Evolutionary conservation across 2,888 invertebrate genomes (phyloP), one percentile per base, ranked within the genome.

Genomic region (Eristalinus aeneus): DNA sequence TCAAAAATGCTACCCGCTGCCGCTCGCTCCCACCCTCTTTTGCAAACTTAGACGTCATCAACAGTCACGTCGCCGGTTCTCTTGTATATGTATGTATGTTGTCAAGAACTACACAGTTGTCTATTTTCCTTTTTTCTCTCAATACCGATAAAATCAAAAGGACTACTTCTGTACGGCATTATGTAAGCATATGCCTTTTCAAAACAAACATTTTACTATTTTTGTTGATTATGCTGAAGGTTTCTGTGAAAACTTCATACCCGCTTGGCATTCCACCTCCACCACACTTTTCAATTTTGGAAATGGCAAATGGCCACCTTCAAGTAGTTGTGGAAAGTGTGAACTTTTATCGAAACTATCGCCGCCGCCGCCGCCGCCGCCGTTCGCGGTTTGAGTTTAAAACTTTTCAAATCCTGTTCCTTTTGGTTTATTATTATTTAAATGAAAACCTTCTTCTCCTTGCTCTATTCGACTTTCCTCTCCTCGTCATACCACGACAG

Each of bases 371-470:
- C 46, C 46, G 46, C 46, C 46, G 16, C 46, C 46, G 39, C 39
- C 53, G 46, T 64, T 67, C 67, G 79, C 32, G 80, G 75, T 58
- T 27, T 56, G 23, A 54, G 64, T 46, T 46, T 46, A 60, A 81
- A 81, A 81, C 75, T 81, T 81, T 81, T 75, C 81, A 34, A 64
- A 75, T 81, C 39, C 36, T 16, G 39, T 71, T 71, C 76, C 72
- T 78, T 36, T 78, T 78, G 56, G 76, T 58, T 78, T 78, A 71
- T 67, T 72, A 61, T 71, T 83, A 73, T 72, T 78, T 63, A 78
- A 83, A 83, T 78, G 72, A 68, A 78, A 36, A 76, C 71, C 71
- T 61, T 61, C 76, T 60, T 61, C 69, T 27, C 27, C 27, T 27
- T 27, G 27, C 27, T 27, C n/a, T n/a, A n/a, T n/a, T 27, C 27